Evolutionary conservation across 2,888 invertebrate species (phyloP).

Genomic region (Drosophila anomalipes): DNA sequence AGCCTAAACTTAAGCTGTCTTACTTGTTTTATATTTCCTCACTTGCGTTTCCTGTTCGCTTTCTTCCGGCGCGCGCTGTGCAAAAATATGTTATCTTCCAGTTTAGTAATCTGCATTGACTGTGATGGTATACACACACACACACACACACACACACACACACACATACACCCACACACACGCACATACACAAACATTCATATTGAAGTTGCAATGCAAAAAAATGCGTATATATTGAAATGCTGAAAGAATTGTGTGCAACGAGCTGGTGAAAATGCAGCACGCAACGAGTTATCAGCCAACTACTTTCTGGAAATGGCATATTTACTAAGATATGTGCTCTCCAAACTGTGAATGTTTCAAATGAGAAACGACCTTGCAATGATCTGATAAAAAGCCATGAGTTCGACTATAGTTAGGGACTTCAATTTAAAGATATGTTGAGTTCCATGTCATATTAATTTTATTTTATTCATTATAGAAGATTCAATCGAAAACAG

Average conservation of each 20-base stretch:
- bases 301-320: conserved; percentile 44
- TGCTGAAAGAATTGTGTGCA: conserved; percentile 31
- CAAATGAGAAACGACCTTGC: background rate
- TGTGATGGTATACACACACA: conserved; percentile 20
- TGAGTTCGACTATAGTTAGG: background rate
- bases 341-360: conserved; percentile 12
- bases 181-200: conserved; percentile 13
- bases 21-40: conserved; percentile 36
- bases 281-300: conserved; percentile 28
- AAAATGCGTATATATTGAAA: conserved; percentile 59
- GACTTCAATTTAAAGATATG: too few species aligned
- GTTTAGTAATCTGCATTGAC: conserved; percentile 72
- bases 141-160: conserved; percentile 12
- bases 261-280: conserved; percentile 9
- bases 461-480: background rate
- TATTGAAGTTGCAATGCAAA: conserved; percentile 47
- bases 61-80: conserved; percentile 39
- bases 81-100: conserved; percentile 73
- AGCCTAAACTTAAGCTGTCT: background rate
- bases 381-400: background rate
- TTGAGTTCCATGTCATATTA: background rate
- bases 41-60: conserved; percentile 56
- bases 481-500: background rate
- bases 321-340: conserved; percentile 31
- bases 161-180: background rate